Evolutionary conservation across 2,113 vertebrate species (phyloP).

Genomic region (Alethe diademata): DNA sequence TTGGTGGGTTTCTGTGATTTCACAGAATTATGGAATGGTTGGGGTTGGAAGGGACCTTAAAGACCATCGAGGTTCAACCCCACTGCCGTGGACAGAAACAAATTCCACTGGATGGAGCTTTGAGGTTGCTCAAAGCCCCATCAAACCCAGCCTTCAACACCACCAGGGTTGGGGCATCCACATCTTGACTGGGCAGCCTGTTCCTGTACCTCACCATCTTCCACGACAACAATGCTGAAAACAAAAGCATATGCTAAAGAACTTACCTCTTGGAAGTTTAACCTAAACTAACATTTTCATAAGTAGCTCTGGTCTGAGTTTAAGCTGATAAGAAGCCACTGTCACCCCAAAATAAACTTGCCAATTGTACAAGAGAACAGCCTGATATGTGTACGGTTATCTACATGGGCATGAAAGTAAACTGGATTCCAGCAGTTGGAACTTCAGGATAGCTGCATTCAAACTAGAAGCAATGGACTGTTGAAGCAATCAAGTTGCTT

Average conservation of each 20-base stretch:
- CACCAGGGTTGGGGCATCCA: background rate
- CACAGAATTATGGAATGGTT: background rate
- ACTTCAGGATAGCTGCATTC: background rate
- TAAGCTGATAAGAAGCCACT: background rate
- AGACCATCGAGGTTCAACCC: background rate
- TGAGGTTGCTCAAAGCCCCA: background rate
- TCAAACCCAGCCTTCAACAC: background rate
- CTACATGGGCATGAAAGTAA: background rate
- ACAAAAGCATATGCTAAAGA: fast-evolving
- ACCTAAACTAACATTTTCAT: background rate
- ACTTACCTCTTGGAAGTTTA: background rate
- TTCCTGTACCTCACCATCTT: too few relatives aligned
- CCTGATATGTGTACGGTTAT: background rate
- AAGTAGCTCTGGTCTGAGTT: background rate
- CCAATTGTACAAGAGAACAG: background rate
- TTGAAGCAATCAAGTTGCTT: background rate
- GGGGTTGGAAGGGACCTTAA: background rate
- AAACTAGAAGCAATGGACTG: background rate
- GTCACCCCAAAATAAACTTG: background rate
- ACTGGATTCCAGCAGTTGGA: background rate
- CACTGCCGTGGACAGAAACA: background rate
- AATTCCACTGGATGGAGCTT: background rate
- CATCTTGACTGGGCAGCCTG: background rate
- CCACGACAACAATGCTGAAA: background rate
- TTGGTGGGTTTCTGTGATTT: background rate